These are phyloP conservation scores for Hystrix cristata DNA, from an alignment of 2,113 vertebrate species.

Conservation along the genomic window DNA sequence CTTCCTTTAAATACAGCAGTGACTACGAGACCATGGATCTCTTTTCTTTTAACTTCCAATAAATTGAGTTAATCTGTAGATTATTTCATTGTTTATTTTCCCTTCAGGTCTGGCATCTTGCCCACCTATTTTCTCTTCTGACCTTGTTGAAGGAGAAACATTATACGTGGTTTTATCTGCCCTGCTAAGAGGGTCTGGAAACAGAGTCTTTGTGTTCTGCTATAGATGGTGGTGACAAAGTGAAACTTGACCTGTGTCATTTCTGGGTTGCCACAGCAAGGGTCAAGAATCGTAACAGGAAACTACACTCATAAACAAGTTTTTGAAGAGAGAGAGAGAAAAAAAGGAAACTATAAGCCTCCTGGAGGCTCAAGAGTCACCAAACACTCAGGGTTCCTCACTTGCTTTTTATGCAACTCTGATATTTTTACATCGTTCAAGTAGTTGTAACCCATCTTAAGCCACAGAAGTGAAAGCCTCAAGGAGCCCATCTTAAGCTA, in stretches of 20 bases:
- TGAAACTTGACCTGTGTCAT: background rate
- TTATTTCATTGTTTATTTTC: background rate
- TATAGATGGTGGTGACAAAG: background rate
- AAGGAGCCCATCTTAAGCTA: background rate
- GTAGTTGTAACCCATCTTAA: background rate
- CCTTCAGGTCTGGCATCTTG: background rate
- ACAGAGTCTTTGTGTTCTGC: background rate
- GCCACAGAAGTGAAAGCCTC: background rate
- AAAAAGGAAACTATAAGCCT: background rate
- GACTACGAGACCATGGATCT: background rate
- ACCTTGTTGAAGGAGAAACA: background rate
- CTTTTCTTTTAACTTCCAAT: background rate
- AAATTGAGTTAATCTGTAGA: background rate
- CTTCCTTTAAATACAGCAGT: background rate
- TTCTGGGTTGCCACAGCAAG: background rate
- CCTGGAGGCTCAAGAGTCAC: background rate
- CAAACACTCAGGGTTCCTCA: background rate
- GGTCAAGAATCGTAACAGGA: background rate
- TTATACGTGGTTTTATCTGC: background rate
- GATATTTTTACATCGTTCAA: background rate
- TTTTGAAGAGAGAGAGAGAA: no score
- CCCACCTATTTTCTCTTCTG: background rate
- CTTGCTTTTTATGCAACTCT: background rate
- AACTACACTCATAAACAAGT: background rate
- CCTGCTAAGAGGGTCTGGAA: background rate